Percentiles rank a stretch among this genome's conserved stretches.
Conservation (phyloP, 2,797 vertebrate genomes). For the Sibirionetta formosa region DNA sequence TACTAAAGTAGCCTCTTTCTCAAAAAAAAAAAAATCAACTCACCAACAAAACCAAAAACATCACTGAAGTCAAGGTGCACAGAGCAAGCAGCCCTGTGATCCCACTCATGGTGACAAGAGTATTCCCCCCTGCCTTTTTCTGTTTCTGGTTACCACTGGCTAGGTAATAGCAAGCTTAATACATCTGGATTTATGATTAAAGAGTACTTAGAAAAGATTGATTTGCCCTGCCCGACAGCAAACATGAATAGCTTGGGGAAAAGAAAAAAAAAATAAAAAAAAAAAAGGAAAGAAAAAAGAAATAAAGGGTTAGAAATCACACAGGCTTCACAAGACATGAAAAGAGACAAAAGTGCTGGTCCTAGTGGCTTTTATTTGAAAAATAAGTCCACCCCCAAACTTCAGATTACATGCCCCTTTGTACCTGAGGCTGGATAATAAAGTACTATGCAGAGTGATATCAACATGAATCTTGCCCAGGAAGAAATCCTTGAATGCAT, state of each 20-base stretch:
- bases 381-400: conserved; percentile 10
- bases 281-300: conserved; percentile 39
- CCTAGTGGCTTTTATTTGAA: conserved; percentile 48
- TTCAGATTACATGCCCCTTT: conserved; percentile 44
- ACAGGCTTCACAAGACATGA: conserved; percentile 23
- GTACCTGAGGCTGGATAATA: conserved; percentile 46
- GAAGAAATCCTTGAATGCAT: neutral
- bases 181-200: conserved; percentile 60
- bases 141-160: conserved; percentile 33
- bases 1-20: neutral
- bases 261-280: conserved; percentile 62
- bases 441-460: neutral
- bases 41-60: neutral
- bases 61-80: neutral
- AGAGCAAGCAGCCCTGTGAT: neutral
- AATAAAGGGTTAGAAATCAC: conserved; percentile 69
- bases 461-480: neutral
- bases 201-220: conserved; percentile 57
- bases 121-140: conserved; percentile 2
- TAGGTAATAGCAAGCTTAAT: conserved; percentile 49
- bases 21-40: neutral
- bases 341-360: conserved; percentile 56
- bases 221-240: conserved; percentile 43
- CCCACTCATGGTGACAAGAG: neutral
- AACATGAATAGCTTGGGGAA: conserved; percentile 52